Base-by-base conservation (phyloP, 2,888 invertebrate species). In the Noctua janthe region DNA sequence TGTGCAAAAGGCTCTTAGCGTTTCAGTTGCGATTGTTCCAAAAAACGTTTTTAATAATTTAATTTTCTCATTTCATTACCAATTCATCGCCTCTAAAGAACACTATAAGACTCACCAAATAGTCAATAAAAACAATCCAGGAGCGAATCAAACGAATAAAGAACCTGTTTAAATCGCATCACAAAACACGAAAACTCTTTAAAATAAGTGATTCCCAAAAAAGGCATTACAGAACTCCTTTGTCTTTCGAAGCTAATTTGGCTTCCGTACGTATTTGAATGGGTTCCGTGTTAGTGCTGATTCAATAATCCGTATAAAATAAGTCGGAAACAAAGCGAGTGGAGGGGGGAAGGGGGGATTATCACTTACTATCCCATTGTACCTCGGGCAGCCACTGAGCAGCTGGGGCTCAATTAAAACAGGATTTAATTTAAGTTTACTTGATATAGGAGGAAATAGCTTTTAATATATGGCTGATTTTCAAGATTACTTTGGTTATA, bases 251-350 rank as follows among this genome's bases (percentile, higher is more conserved):
- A 83, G 79, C 66, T 83, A 88, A 88, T 88, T 81, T 66, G 20
- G 64, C 39, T 66, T 80, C 66, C 29, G 76, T 78, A 73, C 71
- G 74, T 72, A 78, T 81, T 78, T 85, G 70, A 87, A 81, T 79
- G 80, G 62, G 76, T 76, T 71, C 80, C 83, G 73, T 74, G 76
- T 84, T 78, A 86, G 80, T 89, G 86, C 86, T 85, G 86, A 83
- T 83, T 87, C 84, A 80, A 81, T 88, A 86, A 87, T 78, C 79
- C 71, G 67, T 79, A 78, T 78, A 72, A 84, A 87, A 89, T 82
- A 89, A 83, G 84, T 73, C 39, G 79, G 59, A 76, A 85, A 80
- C 81, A 81, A 84, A 88, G 87, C 54, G 51, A 70, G 66, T 43
- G 39, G 76, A 76, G 20, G 70, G 56, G 69, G 59, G 59, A 67